Percentiles rank a stretch among this genome's conserved stretches.
phyloP scores from a whole-genome alignment of 30 jellyfish, hydroid and myxozoan species.

The Morbakka virulenta region DNA sequence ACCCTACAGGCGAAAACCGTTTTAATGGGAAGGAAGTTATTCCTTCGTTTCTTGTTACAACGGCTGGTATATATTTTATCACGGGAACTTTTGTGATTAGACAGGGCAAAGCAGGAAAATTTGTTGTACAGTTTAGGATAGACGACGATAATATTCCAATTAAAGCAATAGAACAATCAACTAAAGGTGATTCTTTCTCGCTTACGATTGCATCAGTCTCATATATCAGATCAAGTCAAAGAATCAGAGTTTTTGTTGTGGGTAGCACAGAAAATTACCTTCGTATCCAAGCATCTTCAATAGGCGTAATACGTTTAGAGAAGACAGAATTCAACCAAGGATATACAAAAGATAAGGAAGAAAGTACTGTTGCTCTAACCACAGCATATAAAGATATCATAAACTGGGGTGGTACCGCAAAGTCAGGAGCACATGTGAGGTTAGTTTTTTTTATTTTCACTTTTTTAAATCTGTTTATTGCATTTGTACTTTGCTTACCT shows the following conservation, averaged over 20 bases:
- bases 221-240: slow-evolving; percentile 72
- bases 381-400: background rate
- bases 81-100: slow-evolving; percentile 40
- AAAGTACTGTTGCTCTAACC: slow-evolving; percentile 18
- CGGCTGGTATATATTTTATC: slow-evolving; percentile 76
- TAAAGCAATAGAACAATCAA: slow-evolving; percentile 57
- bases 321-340: slow-evolving; percentile 77
- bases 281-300: slow-evolving; percentile 41
- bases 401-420: slow-evolving; percentile 60
- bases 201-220: slow-evolving; percentile 75
- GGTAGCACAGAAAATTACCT: slow-evolving; percentile 22
- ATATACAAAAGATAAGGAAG: slow-evolving; percentile 58
- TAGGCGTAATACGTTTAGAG: slow-evolving; percentile 60
- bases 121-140: slow-evolving; percentile 63
- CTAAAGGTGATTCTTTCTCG: slow-evolving; percentile 20
- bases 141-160: slow-evolving; percentile 40
- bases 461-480: too few species aligned
- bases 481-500: too few species aligned
- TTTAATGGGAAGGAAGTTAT: too few species aligned
- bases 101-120: slow-evolving; percentile 42
- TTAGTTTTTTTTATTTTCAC: too few species aligned
- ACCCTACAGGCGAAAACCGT: too few species aligned
- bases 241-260: slow-evolving; percentile 51
- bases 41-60: too few species aligned
- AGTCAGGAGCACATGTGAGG: slow-evolving; percentile 77